Conservation (phyloP, 2,797 vertebrate species). For the Hydrolagus colliei region DNA sequence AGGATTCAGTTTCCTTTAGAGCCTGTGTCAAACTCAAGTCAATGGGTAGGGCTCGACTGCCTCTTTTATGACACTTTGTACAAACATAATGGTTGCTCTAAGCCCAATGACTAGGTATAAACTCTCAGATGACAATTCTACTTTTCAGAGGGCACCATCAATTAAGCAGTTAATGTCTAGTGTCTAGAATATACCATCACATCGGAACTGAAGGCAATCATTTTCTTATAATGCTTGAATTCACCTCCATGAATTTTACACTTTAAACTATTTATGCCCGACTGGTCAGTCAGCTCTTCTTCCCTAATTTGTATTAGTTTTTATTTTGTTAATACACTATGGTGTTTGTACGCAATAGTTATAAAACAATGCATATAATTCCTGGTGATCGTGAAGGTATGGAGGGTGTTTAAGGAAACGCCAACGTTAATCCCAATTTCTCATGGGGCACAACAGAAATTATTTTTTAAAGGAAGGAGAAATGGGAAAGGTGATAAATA, state of each 20-base stretch:
- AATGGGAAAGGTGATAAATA: conserved; percentile 2
- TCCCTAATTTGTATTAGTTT: not conserved
- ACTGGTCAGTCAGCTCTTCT: not conserved
- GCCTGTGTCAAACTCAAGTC: not conserved
- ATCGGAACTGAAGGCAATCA: not conserved
- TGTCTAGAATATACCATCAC: not conserved
- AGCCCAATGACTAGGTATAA: not conserved
- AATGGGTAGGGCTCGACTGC: not conserved
- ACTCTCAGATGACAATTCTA: not conserved
- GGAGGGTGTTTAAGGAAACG: too few relatives aligned
- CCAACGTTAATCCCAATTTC: not conserved
- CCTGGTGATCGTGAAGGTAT: too few relatives aligned
- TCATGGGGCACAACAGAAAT: not conserved
- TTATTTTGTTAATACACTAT: not conserved
- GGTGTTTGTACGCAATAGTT: not conserved
- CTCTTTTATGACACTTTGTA: not conserved
- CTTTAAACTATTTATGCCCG: not conserved
- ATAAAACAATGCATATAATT: not conserved
- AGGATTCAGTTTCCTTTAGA: not conserved
- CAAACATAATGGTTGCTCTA: not conserved
- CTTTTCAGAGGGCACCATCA: not conserved
- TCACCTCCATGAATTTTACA: too few relatives aligned
- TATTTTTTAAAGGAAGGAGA: not conserved
- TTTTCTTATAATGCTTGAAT: not conserved
- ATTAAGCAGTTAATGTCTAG: not conserved